These are phyloP conservation scores for Pogonocherus hispidulus DNA, from an alignment of 2,888 invertebrate genomes.

Conservation along the genomic window DNA sequence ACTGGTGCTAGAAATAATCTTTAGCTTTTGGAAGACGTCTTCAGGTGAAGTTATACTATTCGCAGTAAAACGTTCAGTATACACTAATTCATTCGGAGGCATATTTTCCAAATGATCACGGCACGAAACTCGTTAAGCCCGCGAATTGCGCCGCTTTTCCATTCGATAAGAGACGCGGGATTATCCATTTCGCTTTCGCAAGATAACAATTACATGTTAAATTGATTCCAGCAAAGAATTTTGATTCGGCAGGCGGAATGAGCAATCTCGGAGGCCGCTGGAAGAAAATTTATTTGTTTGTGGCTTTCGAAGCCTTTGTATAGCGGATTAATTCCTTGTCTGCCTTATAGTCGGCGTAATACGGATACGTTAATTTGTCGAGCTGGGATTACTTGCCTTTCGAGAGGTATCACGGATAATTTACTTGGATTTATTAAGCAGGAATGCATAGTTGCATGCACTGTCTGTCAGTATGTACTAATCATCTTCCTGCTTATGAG, in stretches of 20 bases:
- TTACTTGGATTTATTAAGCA: too few relatives aligned
- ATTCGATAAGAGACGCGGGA: not conserved
- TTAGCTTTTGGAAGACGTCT: too few relatives aligned
- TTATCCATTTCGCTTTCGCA: slow-evolving; percentile 20
- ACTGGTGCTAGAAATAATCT: too few relatives aligned
- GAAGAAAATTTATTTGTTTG: slow-evolving; percentile 48
- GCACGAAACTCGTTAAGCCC: slow-evolving; percentile 13
- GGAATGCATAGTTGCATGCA: too few relatives aligned
- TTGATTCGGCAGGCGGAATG: slow-evolving; percentile 46
- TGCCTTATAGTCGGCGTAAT: too few relatives aligned
- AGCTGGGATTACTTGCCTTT: slow-evolving; percentile 12
- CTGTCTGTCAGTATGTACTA: too few relatives aligned
- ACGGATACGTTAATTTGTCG: slow-evolving; percentile 18
- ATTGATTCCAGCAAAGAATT: slow-evolving; percentile 42
- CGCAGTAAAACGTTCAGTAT: too few relatives aligned
- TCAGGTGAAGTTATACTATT: too few relatives aligned
- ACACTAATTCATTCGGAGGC: not conserved
- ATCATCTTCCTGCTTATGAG: too few relatives aligned
- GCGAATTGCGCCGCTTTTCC: not conserved
- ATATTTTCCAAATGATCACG: slow-evolving; percentile 11
- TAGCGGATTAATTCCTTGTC: slow-evolving; percentile 16
- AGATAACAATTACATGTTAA: slow-evolving; percentile 50
- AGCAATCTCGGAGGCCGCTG: slow-evolving; percentile 45
- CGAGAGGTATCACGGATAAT: not conserved
- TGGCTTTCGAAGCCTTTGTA: slow-evolving; percentile 41